These are phyloP conservation scores for Scaptomyza caliginosa DNA, from an alignment of 2,888 invertebrate genomes.

Conservation along the genomic window DNA sequence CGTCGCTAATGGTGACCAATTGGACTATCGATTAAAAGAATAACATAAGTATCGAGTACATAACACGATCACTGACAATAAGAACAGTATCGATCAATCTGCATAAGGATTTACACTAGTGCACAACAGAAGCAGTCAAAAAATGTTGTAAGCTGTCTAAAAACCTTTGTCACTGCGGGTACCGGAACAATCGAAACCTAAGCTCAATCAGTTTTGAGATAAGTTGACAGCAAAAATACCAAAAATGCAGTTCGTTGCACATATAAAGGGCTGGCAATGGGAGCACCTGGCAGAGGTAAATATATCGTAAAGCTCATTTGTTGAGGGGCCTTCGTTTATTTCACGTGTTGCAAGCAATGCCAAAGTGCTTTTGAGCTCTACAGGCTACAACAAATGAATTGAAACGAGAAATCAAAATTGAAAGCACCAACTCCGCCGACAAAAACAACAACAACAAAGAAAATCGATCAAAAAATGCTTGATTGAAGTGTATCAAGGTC, in stretches of 20 bases:
- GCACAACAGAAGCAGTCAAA: too few relatives aligned
- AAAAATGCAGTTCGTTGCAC: slow-evolving; percentile 14
- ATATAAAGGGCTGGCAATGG: not conserved
- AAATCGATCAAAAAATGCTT: slow-evolving; percentile 72
- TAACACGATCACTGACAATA: not conserved
- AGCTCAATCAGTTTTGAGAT: slow-evolving; percentile 1
- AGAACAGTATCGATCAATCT: not conserved
- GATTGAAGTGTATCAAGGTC: slow-evolving; percentile 79
- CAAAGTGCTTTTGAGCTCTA: slow-evolving; percentile 52
- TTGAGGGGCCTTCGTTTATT: slow-evolving; percentile 13
- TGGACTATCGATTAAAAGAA: not conserved
- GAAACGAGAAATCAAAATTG: slow-evolving; percentile 52
- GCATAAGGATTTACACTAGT: not conserved
- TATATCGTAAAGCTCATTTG: slow-evolving; percentile 1
- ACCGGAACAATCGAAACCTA: slow-evolving; percentile 18
- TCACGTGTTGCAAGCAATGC: slow-evolving; percentile 66
- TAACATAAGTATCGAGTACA: not conserved
- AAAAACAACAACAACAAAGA: slow-evolving; percentile 45
- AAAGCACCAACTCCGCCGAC: slow-evolving; percentile 19
- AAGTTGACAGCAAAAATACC: slow-evolving; percentile 25
- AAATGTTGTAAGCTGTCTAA: slow-evolving; percentile 5
- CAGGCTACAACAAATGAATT: slow-evolving; percentile 36
- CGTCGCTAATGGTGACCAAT: not conserved
- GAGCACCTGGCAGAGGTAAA: slow-evolving; percentile 14
- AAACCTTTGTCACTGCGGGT: slow-evolving; percentile 1